phyloP scores from a whole-genome alignment of 2,888 invertebrate genomes.

The Patella depressa region DNA sequence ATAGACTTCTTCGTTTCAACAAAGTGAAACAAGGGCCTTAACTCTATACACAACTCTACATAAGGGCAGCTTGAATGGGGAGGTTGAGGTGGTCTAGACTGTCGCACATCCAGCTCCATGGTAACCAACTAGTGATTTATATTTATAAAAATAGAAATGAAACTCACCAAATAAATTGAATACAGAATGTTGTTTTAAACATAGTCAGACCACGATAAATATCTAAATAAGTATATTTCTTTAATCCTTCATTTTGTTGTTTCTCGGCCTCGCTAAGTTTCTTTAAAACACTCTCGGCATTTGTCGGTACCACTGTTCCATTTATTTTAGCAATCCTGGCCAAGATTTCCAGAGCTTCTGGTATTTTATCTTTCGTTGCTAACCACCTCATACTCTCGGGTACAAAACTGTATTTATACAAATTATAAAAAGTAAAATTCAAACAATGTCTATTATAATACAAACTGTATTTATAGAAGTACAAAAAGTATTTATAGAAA shows the following conservation, averaged over 20 bases:
- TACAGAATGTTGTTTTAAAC: neutral
- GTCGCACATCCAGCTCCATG: no score
- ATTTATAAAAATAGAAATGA: neutral
- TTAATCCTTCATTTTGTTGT: neutral
- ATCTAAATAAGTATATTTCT: constrained; percentile 18
- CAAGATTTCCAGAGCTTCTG: constrained; percentile 35
- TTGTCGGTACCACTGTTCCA: constrained; percentile 33
- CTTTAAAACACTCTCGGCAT: constrained; percentile 27
- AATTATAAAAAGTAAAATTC: no score
- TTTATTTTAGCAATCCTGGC: constrained; percentile 37
- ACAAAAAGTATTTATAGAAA: no score
- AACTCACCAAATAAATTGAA: constrained; percentile 17
- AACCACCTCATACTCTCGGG: constrained; percentile 51
- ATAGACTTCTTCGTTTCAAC: no score
- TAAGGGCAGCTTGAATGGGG: no score
- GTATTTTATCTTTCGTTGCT: constrained; percentile 31
- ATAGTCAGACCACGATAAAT: constrained; percentile 1
- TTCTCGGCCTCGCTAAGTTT: constrained; percentile 19
- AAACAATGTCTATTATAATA: no score
- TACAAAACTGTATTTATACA: constrained; percentile 32
- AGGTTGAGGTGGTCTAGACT: no score
- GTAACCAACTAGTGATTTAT: no score
- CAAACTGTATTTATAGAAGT: no score
- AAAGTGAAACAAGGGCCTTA: no score
- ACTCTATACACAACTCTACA: no score